Percentiles rank a stretch among this genome's conserved stretches.
Conservation (phyloP, 2,797 vertebrate species). For the Melopsittacus undulatus region DNA sequence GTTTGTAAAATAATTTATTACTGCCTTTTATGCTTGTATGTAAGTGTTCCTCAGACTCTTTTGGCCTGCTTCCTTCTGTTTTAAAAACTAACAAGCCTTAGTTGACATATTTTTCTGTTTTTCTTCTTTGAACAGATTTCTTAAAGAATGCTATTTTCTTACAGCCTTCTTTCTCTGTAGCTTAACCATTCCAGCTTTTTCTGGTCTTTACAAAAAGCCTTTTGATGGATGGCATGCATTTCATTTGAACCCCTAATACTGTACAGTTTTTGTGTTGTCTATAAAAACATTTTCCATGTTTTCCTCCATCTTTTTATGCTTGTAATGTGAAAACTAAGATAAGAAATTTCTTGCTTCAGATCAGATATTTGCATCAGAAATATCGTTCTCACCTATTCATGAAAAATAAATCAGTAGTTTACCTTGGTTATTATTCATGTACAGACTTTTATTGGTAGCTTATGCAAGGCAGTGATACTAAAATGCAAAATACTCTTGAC, state of each 20-base stretch:
- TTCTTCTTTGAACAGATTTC: background rate
- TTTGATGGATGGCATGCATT: background rate
- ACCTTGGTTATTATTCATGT: background rate
- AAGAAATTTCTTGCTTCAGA: background rate
- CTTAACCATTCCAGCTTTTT: background rate
- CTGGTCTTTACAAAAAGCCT: background rate
- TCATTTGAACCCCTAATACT: background rate
- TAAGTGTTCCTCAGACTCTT: background rate
- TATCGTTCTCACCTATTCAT: background rate
- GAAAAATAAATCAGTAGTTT: constrained; percentile 31
- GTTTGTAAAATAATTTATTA: constrained; percentile 21
- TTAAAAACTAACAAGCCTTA: background rate
- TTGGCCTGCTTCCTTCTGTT: background rate
- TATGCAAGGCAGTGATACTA: background rate
- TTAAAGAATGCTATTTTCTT: background rate
- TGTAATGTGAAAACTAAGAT: background rate
- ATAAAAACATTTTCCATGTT: background rate
- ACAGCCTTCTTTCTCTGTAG: background rate
- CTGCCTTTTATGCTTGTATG: background rate
- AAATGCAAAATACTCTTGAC: background rate
- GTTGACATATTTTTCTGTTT: background rate
- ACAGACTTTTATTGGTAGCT: background rate
- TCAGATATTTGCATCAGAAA: background rate
- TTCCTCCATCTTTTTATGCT: background rate
- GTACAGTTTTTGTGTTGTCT: background rate